These are phyloP conservation scores for Pimpla rufipes DNA, from an alignment of 2,888 invertebrate species.

Conservation along the genomic window DNA sequence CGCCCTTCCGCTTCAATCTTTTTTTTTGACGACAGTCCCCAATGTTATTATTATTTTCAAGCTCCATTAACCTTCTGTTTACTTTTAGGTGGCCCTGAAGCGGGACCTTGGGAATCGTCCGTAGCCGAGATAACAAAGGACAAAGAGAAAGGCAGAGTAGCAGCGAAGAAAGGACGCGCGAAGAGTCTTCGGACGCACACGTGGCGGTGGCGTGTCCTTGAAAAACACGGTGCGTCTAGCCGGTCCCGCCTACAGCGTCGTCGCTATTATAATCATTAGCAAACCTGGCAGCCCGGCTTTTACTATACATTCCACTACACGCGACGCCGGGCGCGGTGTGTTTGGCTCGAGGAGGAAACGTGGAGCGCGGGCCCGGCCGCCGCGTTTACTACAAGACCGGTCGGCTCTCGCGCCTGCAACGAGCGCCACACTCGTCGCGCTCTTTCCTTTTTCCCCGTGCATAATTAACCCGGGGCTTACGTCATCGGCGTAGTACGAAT, in stretches of 20 bases:
- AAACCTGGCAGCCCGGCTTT: slow-evolving; percentile 43
- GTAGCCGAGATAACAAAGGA: neutral
- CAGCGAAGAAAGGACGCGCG: neutral
- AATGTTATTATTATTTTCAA: too few species aligned
- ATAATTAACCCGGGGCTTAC: slow-evolving; percentile 62
- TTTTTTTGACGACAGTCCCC: too few species aligned
- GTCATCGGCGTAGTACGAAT: slow-evolving; percentile 52
- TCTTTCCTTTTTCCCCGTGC: slow-evolving; percentile 47
- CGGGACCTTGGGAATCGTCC: neutral
- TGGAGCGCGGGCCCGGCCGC: slow-evolving; percentile 10
- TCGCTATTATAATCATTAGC: slow-evolving; percentile 50
- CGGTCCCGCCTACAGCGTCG: slow-evolving; percentile 21
- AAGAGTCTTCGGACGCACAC: slow-evolving; percentile 3
- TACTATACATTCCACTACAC: slow-evolving; percentile 9
- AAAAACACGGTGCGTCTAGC: slow-evolving; percentile 30
- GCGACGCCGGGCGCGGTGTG: slow-evolving; percentile 36
- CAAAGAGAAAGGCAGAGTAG: slow-evolving; percentile 14
- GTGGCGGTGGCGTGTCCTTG: slow-evolving; percentile 11
- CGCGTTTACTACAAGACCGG: slow-evolving; percentile 28
- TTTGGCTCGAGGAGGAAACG: slow-evolving; percentile 27
- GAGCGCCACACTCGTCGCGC: slow-evolving; percentile 30
- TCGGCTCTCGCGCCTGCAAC: slow-evolving; percentile 42
- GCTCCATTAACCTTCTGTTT: too few species aligned
- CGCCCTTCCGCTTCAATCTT: too few species aligned
- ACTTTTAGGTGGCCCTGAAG: neutral